These are phyloP conservation scores for Crepidodera aurea DNA, from an alignment of 2,888 invertebrate genomes.

Conservation along the genomic window DNA sequence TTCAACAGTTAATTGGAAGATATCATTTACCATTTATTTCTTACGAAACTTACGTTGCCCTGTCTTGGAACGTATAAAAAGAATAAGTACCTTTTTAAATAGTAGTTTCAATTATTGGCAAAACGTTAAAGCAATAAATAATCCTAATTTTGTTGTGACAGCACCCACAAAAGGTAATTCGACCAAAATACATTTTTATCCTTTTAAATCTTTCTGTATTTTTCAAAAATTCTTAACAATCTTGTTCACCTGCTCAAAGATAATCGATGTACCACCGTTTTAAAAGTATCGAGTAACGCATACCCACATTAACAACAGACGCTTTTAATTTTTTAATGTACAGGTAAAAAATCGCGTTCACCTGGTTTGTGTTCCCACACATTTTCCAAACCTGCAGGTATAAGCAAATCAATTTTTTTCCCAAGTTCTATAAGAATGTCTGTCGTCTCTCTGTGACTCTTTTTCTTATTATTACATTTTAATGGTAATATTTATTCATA, in stretches of 20 bases:
- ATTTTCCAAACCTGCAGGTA: not conserved
- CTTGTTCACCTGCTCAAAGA: constrained; percentile 1
- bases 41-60: too few relatives aligned
- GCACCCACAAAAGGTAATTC: not conserved
- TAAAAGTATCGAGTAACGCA: constrained; percentile 8
- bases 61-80: too few relatives aligned
- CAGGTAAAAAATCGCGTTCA: constrained; percentile 22
- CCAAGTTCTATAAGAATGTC: too few relatives aligned
- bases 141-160: not conserved
- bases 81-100: too few relatives aligned
- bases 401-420: too few relatives aligned
- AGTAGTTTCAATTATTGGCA: too few relatives aligned
- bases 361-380: constrained; percentile 15
- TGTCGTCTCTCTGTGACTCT: too few relatives aligned
- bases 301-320: not conserved
- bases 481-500: too few relatives aligned
- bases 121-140: too few relatives aligned
- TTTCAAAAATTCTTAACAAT: not conserved
- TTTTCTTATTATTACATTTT: too few relatives aligned
- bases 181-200: not conserved
- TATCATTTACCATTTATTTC: too few relatives aligned
- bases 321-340: constrained; percentile 13
- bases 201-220: not conserved
- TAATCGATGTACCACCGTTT: not conserved
- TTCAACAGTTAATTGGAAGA: too few relatives aligned